Base-by-base conservation (phyloP, 2,888 invertebrate genomes). In the Noctua fimbriata region DNA sequence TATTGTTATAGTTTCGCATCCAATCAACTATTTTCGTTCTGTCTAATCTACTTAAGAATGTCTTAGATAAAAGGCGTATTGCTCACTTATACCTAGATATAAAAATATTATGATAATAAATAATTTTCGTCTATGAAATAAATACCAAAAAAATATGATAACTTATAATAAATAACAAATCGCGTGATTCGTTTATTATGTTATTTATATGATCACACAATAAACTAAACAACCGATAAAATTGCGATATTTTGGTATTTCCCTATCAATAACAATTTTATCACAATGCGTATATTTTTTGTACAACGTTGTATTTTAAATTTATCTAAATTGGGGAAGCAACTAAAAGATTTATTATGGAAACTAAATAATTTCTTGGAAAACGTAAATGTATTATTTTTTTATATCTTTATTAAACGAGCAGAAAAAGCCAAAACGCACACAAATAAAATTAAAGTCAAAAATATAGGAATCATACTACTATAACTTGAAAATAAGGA, bases 261-360 rank as follows among this genome's bases (percentile, higher is more conserved):
- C 73, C 44, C 28, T 47, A 52, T 16, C 36, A 65, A 36, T 65
- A n/a, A 55, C 9, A 60, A 76, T 55, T 32, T 82, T 76, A 86
- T 82, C 81, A 41, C 1, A 60, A 47, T 80, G 14, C 67, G 6
- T 73, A 44, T 44, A 63, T 52, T 58, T 55, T 77, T 69, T 44
- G 21, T 81, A 28, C n/a, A 28, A 58, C 52, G 14, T n/a, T 63
- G 5, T 71, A 58, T 58, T 78, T 12, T 32, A 4, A n/a, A 49
- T 16, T 41, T 82, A 83, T 83, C 76, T 85, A 85, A 66, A 86
- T 86, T 82, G 55, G 52, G 52, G 58, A 70, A 76, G 21, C 65
- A 60, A 69, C 63, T 60, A 7, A 47, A 65, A 69, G 36, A 66
- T 60, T 67, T 84, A 78, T 52, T 65, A 73, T 41, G 2, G 36